Percentiles rank a stretch among this genome's conserved stretches.
Evolutionary conservation across 2,888 invertebrate genomes (phyloP).

Genomic region (Parnassius mnemosyne): DNA sequence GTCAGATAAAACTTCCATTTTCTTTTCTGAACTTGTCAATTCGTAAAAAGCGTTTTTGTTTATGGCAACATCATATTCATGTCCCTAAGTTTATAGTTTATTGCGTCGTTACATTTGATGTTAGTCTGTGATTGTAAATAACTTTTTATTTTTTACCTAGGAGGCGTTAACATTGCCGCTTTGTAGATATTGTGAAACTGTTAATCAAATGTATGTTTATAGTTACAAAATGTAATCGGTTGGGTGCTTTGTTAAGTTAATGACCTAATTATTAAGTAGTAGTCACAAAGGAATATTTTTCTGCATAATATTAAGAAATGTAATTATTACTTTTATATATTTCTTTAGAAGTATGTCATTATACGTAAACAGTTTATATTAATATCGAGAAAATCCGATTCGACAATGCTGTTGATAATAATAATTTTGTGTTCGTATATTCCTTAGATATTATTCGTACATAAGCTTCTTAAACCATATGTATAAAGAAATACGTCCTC

Average conservation of each 20-base stretch:
- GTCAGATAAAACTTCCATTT: no score
- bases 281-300: no score
- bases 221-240: neutral
- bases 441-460: no score
- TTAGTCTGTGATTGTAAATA: constrained; percentile 46
- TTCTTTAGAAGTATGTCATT: no score
- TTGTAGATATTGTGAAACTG: constrained; percentile 21
- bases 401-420: no score
- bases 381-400: no score
- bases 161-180: constrained; percentile 29
- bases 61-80: constrained; percentile 3
- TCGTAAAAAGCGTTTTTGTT: neutral
- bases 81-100: neutral
- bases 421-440: no score
- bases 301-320: no score
- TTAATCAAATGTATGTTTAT: neutral
- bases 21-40: neutral
- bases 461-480: no score
- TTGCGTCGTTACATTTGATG: constrained; percentile 4
- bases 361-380: no score
- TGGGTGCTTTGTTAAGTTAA: neutral
- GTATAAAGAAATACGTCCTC: neutral
- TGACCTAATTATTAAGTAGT: no score
- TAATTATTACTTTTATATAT: no score
- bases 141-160: constrained; percentile 28